Evolutionary conservation across 2,113 vertebrate species (phyloP), one percentile per base, ranked within the genome.

Genomic region (Chitala chitala): DNA sequence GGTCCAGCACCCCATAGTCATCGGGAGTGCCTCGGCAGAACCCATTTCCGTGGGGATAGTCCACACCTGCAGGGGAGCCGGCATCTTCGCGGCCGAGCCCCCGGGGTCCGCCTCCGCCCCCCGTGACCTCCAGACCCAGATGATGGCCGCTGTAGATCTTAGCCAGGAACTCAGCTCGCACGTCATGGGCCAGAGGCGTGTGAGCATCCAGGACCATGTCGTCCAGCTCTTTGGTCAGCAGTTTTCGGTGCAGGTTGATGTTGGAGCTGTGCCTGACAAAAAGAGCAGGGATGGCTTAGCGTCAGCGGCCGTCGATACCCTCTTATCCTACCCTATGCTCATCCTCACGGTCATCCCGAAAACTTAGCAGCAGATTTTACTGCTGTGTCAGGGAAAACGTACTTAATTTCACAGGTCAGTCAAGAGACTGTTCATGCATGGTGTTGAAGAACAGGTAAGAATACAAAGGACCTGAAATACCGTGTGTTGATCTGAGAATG

Each of bases 161-260:
- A 89, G 96, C 90, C 89, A 98, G 91, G 89, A 99, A 90, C 89
- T 98, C 95, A 72, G 96, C 92, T 3, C 95, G 95, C 84, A 98
- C 92, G 90, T 96, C 95, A 89, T 94, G 94, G 89, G 93, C 94
- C 87, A 98, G 90, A 79, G 95, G 92, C 79, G 92, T 92, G 86
- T 94, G 93, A 74, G 95, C 91, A 89, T 98, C 96, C 88, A 99
- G 92, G 85, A 96, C 94, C 89, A 98, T 98, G 90, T 99, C 97
- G 90, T 99, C 96, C 90, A 99, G 93, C 94, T 98, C 97, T 97
- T 99, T 99, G 95, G 97, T 99, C 94, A 99, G 95, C 90, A 99
- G 94, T 98, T 99, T 99, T 85, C 97, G 96, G 84, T 99, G 97
- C 84, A 99, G 94, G 86, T 98, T 99, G 92, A 99, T 99, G 92